phyloP scores from a whole-genome alignment of 2,888 invertebrate genomes.

The Chrysolina americana region DNA sequence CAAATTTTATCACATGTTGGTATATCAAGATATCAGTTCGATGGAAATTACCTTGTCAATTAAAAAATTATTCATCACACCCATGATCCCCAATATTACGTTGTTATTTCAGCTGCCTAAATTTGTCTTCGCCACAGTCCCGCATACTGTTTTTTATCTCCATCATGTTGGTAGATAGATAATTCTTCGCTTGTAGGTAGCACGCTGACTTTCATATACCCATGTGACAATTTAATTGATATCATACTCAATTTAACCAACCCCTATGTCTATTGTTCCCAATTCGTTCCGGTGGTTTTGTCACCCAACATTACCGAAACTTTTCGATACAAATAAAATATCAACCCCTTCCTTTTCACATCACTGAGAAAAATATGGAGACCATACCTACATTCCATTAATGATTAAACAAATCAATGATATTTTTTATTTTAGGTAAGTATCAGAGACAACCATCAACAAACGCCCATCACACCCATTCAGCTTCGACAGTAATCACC shows the following conservation, averaged over 20 bases:
- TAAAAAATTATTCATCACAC: conserved; percentile 18
- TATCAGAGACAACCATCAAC: too few species aligned
- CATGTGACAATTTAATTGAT: conserved; percentile 32
- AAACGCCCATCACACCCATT: too few species aligned
- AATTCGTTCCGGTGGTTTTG: conserved; percentile 19
- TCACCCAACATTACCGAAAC: conserved; percentile 11
- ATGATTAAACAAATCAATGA: too few species aligned
- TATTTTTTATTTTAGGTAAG: too few species aligned
- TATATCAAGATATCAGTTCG: not conserved
- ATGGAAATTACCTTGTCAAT: conserved; percentile 3
- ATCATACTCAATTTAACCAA: conserved; percentile 34
- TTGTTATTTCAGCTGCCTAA: conserved; percentile 32
- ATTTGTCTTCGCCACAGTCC: conserved; percentile 38
- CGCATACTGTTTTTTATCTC: conserved; percentile 48
- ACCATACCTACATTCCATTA: too few species aligned
- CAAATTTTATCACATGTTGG: not conserved
- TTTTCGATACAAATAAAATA: conserved; percentile 11
- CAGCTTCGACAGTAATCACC: too few species aligned
- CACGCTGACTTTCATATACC: conserved; percentile 28
- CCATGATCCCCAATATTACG: not conserved
- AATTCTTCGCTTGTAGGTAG: conserved; percentile 16
- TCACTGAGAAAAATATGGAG: too few species aligned
- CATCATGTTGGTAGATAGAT: conserved; percentile 50
- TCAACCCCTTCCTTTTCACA: not conserved
- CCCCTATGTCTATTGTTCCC: conserved; percentile 31